Percentiles rank a stretch among this genome's conserved stretches.
These are phyloP conservation scores for Pseudorhiza aurosa DNA, from an alignment of 30 jellyfish, hydroid and myxozoan species.

Conservation along the genomic window DNA sequence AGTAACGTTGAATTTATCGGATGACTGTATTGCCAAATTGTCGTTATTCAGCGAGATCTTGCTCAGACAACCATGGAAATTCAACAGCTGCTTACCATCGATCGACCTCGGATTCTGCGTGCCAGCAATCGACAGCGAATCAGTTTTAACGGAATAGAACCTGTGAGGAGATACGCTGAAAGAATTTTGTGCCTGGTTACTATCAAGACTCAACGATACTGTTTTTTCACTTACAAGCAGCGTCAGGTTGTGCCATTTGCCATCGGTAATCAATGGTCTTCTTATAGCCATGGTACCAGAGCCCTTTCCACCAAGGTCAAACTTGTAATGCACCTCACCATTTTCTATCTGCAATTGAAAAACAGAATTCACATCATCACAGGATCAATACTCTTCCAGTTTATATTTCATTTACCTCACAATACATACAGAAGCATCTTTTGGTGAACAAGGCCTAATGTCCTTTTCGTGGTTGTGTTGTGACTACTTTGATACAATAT, in stretches of 20 bases:
- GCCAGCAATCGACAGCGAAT: conserved; percentile 57
- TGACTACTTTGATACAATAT: too few relatives aligned
- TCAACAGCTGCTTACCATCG: conserved; percentile 8
- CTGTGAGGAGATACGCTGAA: conserved; percentile 52
- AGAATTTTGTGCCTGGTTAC: conserved; percentile 36
- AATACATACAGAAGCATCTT: too few relatives aligned
- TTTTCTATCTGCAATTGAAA: conserved; percentile 59
- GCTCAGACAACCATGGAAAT: conserved; percentile 69
- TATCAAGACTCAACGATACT: conserved; percentile 60
- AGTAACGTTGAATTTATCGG: conserved; percentile 64
- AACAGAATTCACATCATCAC: too few relatives aligned
- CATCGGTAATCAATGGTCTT: conserved; percentile 59
- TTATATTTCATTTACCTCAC: too few relatives aligned
- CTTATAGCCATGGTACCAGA: conserved; percentile 19
- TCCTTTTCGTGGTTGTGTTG: too few relatives aligned
- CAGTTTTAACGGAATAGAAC: conserved; percentile 40
- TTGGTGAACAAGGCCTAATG: too few relatives aligned
- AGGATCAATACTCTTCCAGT: too few relatives aligned
- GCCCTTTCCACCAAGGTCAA: conserved; percentile 3
- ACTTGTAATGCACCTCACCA: conserved; percentile 64
- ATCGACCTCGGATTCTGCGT: conserved; percentile 4
- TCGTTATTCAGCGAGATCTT: conserved; percentile 58
- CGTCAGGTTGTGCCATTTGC: conserved; percentile 76
- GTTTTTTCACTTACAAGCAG: conserved; percentile 41
- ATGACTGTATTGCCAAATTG: conserved; percentile 19